These are phyloP conservation scores for Sebastes fasciatus DNA, from an alignment of 2,113 vertebrate species.

Conservation along the genomic window DNA sequence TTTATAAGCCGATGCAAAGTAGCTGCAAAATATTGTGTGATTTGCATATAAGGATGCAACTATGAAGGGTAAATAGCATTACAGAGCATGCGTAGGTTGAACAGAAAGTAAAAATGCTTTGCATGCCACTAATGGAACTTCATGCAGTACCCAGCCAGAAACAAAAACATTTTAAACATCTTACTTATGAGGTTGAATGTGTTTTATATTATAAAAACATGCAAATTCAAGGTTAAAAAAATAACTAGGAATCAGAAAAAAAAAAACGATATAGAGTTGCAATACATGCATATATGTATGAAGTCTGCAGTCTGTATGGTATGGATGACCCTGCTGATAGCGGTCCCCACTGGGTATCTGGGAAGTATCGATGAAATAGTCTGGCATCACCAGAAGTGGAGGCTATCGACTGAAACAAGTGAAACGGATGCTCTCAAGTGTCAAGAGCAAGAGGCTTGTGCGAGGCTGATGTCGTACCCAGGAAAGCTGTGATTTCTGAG, in stretches of 20 bases:
- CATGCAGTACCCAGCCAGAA: too few relatives aligned
- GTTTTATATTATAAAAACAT: background rate
- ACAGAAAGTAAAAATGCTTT: background rate
- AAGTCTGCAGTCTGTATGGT: background rate
- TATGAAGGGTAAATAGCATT: background rate
- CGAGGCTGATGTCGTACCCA: background rate
- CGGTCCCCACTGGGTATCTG: background rate
- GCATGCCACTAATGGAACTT: background rate
- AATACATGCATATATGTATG: background rate
- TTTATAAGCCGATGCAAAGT: background rate
- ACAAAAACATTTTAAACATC: background rate
- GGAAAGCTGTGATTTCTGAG: background rate
- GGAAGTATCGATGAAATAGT: constrained; percentile 13
- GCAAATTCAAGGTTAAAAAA: background rate
- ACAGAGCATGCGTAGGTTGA: background rate
- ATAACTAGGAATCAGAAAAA: background rate
- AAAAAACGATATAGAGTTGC: background rate
- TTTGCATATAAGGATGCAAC: background rate
- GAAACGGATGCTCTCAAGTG: constrained; percentile 23
- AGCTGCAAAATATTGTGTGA: background rate
- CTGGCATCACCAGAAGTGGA: constrained; percentile 16
- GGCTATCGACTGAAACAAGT: constrained; percentile 17
- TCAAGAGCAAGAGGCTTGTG: constrained; percentile 9
- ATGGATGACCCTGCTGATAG: background rate
- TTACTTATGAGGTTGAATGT: background rate